These are phyloP conservation scores for Celastrina argiolus DNA, from an alignment of 2,888 invertebrate genomes.

Conservation along the genomic window DNA sequence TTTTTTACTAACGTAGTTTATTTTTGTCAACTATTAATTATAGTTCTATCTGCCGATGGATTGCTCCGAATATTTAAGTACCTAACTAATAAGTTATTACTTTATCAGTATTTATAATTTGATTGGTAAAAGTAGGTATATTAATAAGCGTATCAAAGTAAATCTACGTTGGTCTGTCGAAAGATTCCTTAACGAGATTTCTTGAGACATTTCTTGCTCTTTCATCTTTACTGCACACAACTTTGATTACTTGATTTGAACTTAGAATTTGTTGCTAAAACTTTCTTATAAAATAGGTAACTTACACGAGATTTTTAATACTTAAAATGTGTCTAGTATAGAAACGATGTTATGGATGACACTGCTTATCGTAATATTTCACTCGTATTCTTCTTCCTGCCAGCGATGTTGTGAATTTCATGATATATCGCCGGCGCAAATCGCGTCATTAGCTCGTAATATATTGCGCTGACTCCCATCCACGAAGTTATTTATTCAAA, in stretches of 20 bases:
- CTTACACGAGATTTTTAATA: background rate
- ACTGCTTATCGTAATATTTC: slow-evolving; percentile 8
- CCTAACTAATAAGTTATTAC: too few species aligned
- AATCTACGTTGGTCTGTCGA: background rate
- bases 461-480: slow-evolving; percentile 1
- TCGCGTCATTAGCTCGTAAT: slow-evolving; percentile 10
- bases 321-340: background rate
- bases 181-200: slow-evolving; percentile 24
- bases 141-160: slow-evolving; percentile 2
- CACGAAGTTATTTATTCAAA: background rate
- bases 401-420: slow-evolving; percentile 7
- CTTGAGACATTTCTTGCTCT: slow-evolving; percentile 30
- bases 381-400: background rate
- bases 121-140: too few species aligned
- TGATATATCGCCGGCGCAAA: slow-evolving; percentile 7
- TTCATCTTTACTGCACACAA: slow-evolving; percentile 42
- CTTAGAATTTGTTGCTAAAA: slow-evolving; percentile 43
- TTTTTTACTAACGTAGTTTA: too few species aligned
- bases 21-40: too few species aligned
- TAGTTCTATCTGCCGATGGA: too few species aligned
- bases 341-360: background rate
- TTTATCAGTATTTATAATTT: too few species aligned
- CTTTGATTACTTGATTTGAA: slow-evolving; percentile 60
- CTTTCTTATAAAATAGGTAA: background rate
- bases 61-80: too few species aligned